A percentile compares a stretch with the other conserved stretches of the same genome.
phyloP scores from a whole-genome alignment of 2,888 invertebrate genomes.

The Girardia tigrina region DNA sequence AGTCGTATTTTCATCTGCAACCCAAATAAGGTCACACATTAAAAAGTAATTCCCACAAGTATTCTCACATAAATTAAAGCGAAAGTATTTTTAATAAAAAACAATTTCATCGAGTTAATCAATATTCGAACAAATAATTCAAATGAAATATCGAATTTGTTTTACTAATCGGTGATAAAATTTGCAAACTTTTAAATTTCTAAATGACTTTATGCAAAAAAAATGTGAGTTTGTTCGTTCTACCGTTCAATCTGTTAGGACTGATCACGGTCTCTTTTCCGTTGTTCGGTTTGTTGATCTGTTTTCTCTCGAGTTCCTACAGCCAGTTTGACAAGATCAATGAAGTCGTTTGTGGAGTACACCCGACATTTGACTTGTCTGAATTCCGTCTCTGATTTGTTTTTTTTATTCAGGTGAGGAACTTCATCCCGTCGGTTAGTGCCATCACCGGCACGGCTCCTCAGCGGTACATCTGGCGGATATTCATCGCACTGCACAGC shows the following conservation, averaged over 20 bases:
- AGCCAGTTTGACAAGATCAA: conserved; percentile 7
- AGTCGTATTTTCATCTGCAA: no score
- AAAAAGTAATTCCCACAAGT: no score
- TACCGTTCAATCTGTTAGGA: conserved; percentile 3
- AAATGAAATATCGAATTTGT: no score
- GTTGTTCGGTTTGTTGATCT: not conserved
- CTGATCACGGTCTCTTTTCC: not conserved
- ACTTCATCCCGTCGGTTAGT: conserved; percentile 83
- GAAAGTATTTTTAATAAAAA: no score
- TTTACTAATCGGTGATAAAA: no score
- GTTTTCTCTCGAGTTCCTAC: not conserved
- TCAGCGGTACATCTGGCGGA: conserved; percentile 77
- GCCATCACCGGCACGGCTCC: conserved; percentile 83
- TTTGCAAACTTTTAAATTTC: not conserved
- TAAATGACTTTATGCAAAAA: conserved; percentile 11
- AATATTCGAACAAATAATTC: no score
- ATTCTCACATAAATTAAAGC: no score
- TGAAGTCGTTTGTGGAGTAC: not conserved
- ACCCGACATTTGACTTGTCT: not conserved
- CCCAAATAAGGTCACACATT: no score
- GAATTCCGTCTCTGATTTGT: not conserved
- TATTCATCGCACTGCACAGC: conserved; percentile 74
- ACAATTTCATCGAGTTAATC: no score
- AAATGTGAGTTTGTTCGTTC: not conserved
- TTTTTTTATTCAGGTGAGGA: conserved; percentile 61